phyloP scores from a whole-genome alignment of 2,888 invertebrate genomes.

The Drosophila affinis region DNA sequence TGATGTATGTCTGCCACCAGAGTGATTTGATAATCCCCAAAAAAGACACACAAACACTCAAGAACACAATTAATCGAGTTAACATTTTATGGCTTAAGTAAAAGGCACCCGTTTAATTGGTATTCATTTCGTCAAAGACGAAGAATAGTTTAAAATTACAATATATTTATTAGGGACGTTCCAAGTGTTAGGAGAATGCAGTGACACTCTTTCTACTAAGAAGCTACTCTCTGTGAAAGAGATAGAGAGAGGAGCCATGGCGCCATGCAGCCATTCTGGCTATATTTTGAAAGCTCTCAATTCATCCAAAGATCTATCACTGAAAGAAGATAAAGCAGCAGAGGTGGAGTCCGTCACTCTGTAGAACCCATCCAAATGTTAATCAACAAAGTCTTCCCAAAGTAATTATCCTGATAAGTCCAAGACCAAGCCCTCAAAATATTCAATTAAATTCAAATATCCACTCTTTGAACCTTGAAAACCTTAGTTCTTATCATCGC shows the following conservation, averaged over 20 bases:
- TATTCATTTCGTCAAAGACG: not conserved
- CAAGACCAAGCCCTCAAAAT: not conserved
- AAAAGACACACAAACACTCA: not conserved
- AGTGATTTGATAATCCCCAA: slow-evolving; percentile 33
- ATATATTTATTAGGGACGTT: not conserved
- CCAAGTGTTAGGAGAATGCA: not conserved
- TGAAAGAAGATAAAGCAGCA: too few species aligned
- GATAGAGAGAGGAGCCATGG: not conserved
- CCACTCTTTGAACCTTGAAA: not conserved
- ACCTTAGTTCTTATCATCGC: slow-evolving; percentile 13
- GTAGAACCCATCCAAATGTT: not conserved
- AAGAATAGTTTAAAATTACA: too few species aligned
- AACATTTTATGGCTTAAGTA: slow-evolving; percentile 8
- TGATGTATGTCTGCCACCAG: slow-evolving; percentile 18
- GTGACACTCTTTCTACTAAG: too few species aligned
- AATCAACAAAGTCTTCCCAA: not conserved
- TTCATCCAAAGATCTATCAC: not conserved
- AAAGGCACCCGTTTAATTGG: not conserved
- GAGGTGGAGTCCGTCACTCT: not conserved
- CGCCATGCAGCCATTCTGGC: not conserved
- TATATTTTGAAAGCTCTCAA: not conserved
- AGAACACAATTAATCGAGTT: slow-evolving; percentile 7
- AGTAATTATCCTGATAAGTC: not conserved
- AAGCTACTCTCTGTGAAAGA: not conserved
- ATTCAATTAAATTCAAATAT: not conserved